Conservation (phyloP, 37 sponge, comb jelly and placozoan genomes). For the Halichondria panicea region DNA sequence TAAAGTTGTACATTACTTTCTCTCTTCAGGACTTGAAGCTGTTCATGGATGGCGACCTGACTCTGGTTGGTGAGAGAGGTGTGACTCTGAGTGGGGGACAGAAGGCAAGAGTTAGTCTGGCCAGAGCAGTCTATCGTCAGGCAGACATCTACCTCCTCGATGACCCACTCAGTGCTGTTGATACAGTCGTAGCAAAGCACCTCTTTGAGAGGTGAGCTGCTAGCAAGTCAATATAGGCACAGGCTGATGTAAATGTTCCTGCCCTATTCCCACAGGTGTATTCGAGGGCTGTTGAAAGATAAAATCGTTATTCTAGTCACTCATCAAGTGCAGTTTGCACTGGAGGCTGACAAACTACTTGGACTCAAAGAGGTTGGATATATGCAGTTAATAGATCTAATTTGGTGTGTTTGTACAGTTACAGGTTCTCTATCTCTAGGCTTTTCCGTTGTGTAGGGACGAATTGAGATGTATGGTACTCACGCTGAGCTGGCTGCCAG, state of each 20-base stretch:
- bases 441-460: too few species aligned
- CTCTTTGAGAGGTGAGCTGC: constrained; percentile 66
- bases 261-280: constrained; percentile 32
- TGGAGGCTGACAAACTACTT: constrained; percentile 66
- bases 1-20: too few species aligned
- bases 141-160: constrained; percentile 84
- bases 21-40: constrained; percentile 54
- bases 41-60: constrained; percentile 77
- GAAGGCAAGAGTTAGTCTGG: constrained; percentile 91
- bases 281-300: constrained; percentile 64
- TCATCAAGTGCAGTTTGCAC: constrained; percentile 83
- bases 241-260: not conserved
- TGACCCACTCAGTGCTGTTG: constrained; percentile 91
- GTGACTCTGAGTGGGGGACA: constrained; percentile 95
- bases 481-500: constrained; percentile 10
- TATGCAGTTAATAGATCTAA: not conserved
- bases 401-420: not conserved
- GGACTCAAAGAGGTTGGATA: constrained; percentile 65
- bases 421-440: not conserved
- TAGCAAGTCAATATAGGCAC: not conserved
- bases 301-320: constrained; percentile 75
- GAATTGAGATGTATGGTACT: constrained; percentile 19
- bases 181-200: constrained; percentile 72
- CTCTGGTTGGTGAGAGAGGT: constrained; percentile 90
- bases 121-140: constrained; percentile 77